Evolutionary conservation across 2,888 invertebrate genomes (phyloP).

Genomic region (Cephus pulcher): DNA sequence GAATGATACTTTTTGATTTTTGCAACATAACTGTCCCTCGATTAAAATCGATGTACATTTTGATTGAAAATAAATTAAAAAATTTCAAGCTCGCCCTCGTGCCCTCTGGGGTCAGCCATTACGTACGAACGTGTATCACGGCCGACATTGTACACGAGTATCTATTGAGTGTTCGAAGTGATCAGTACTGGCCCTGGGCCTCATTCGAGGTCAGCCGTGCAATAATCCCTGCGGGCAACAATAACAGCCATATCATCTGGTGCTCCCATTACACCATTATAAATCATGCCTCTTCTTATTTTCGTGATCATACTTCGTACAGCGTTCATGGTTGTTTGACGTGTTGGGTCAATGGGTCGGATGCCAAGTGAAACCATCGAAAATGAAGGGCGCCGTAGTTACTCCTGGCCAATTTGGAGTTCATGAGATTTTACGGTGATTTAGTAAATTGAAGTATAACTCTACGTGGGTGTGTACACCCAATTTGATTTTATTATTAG

Average conservation of each 20-base stretch:
- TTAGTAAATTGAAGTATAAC: background rate
- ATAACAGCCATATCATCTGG: conserved; percentile 54
- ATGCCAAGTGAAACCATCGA: conserved; percentile 34
- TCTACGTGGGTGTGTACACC: background rate
- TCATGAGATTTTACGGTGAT: background rate
- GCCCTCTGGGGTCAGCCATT: conserved; percentile 44
- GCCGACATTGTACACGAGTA: conserved; percentile 38
- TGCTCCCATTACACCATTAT: conserved; percentile 60
- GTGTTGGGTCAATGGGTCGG: conserved; percentile 48
- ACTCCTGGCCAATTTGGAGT: background rate
- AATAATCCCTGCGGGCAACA: conserved; percentile 50
- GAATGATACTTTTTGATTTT: too few species aligned
- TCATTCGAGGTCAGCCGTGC: conserved; percentile 48
- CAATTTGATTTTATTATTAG: background rate
- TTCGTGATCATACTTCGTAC: conserved; percentile 35
- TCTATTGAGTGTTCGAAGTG: conserved; percentile 2
- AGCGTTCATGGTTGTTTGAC: conserved; percentile 37
- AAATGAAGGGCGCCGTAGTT: background rate
- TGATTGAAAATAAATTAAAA: background rate
- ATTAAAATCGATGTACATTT: background rate
- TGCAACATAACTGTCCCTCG: background rate
- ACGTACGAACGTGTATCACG: conserved; percentile 40
- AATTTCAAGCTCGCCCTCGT: conserved; percentile 9
- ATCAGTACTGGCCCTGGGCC: conserved; percentile 19
- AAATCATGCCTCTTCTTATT: conserved; percentile 54